Conservation (phyloP, 2,113 vertebrate species). For the Oostethus manadensis region DNA sequence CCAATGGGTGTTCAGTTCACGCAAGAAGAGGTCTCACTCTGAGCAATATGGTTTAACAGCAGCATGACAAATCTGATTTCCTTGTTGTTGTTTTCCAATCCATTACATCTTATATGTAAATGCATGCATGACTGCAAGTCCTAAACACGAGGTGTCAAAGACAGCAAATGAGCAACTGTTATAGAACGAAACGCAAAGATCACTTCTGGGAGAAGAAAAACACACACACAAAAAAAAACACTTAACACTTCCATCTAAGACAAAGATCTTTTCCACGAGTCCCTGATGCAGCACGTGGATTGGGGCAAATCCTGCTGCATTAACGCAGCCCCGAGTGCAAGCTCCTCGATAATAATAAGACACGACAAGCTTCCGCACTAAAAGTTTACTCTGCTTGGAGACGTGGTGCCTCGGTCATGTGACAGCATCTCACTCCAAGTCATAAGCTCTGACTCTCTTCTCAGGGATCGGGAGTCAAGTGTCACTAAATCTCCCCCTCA, state of each 20-base stretch:
- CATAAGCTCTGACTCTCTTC: neutral
- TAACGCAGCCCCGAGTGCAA: neutral
- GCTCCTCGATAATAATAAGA: neutral
- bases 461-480: neutral
- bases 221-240: neutral
- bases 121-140: neutral
- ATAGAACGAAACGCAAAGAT: neutral
- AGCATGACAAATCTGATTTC: neutral
- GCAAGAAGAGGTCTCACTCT: too few relatives aligned
- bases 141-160: neutral
- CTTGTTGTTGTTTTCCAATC: neutral
- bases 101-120: neutral
- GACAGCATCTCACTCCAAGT: neutral
- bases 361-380: neutral
- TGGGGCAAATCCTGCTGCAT: constrained; percentile 5
- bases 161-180: neutral
- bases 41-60: neutral
- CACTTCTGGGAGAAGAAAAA: neutral
- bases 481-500: neutral
- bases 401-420: neutral
- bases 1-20: neutral
- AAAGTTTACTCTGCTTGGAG: neutral
- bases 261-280: neutral
- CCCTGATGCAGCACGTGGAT: constrained; percentile 1
- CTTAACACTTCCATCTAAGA: neutral